Base-by-base conservation (phyloP, 2,888 invertebrate species). In the Liodrosophila aerea region DNA sequence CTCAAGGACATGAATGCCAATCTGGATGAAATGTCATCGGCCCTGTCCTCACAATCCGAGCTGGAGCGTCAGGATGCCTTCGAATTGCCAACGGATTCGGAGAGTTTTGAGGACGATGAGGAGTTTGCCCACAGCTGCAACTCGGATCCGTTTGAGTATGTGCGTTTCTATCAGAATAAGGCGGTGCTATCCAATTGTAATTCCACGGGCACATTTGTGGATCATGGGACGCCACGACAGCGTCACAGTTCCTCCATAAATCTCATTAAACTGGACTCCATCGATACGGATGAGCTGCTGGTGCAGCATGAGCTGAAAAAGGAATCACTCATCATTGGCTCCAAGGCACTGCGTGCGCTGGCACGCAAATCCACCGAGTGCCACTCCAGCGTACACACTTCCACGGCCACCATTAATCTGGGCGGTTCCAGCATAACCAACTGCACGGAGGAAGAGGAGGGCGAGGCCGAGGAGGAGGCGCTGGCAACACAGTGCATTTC, bases 141-240 rank as follows among this genome's bases (percentile, higher is more conserved):
- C 63, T 92, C 92, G 60, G 93, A 92, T 88, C 93, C 93, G 0
- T 92, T 92, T 87, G 94, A 94, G 34, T 94, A 93, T 78, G 92
- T 94, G 18, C 91, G 93, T 44, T 94, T 93, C 88, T 93, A 92
- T 76, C 92, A 93, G 70, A 90, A 91, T 76, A 91, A 86, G 56
- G 90, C 77, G 0, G 52, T 40, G 1, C 88, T 88, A 39, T 85
- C 87, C 16, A 50, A 66, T 2, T 77, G 64, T 53, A 85, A 81
- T 33, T 88, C 90, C 2, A 87, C 89, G 39, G 91, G 91, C 63
- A 92, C 92, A 31, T 91, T 92, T 73, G 90, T 92, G 43, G 92
- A 92, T 85, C 90, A 91, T 62, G 91, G 91, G 3, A 66, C 73
- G 0, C 49, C 51, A 0, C 34, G 51, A 15, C 62, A 63, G 16